Evolutionary conservation across 1,140 invertebrate genomes (phyloP), one percentile per base, ranked within the genome.

Genomic region (Berghia stephanieae): DNA sequence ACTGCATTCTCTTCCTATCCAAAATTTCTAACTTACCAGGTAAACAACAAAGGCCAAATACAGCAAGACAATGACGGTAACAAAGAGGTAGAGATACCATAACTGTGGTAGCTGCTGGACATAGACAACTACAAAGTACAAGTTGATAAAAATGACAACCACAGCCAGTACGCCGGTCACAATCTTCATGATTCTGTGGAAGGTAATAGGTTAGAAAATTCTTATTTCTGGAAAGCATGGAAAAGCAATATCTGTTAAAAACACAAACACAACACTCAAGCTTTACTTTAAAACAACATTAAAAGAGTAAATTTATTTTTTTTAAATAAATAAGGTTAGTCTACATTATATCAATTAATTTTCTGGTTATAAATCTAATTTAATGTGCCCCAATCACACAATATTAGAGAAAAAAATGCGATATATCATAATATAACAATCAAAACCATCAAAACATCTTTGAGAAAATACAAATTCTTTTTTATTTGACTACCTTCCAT

Each of bases 91-190:
- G 79, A 91, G 79, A 79, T 89, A 88, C 92, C 93, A 91, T 43
- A 87, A 82, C 55, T 70, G 18, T 43, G 92, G 89, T 42, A 93
- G 79, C 1, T 89, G 80, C 16, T 91, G 85, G 0, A 94, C 91
- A 80, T 92, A 93, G 36, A 91, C 88, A 27, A 92, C 88, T 2
- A 96, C 94, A 87, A 96, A 96, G 86, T 93, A 96, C 66, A 95
- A 91, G 86, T 97, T 96, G 79, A 97, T 95, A 13, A 85, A 86
- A 83, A 96, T 95, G 0, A 96, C 93, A 34, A 94, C 85, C 13
- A 93, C 83, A 8, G 94, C 93, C 24, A 96, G 86, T 0, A 92
- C 42, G 46, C 92, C 92, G 0, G 94, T 90, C 24, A 94, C 87
- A n/a, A 94, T 88, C 88, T 93, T 94, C 79, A 84, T 88, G 21